A percentile compares a stretch with the other conserved stretches of the same genome.
phyloP scores from a whole-genome alignment of 1,140 invertebrate species.

The Bombus huntii region DNA sequence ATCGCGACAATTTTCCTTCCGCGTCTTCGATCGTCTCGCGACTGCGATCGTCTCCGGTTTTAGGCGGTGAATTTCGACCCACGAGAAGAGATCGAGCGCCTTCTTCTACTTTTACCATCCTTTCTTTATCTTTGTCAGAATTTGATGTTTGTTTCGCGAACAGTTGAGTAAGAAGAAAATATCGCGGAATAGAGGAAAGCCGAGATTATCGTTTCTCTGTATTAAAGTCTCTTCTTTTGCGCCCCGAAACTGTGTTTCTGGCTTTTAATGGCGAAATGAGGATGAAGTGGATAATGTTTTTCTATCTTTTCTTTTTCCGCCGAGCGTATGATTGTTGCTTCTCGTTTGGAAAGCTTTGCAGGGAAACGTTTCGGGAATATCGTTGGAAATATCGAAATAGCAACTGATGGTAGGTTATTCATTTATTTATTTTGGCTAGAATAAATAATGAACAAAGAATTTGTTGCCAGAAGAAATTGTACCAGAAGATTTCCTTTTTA shows the following conservation, averaged over 20 bases:
- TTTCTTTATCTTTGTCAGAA: background rate
- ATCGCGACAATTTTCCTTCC: background rate
- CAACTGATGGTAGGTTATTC: background rate
- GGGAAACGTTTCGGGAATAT: background rate
- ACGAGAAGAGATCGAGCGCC: too few relatives aligned
- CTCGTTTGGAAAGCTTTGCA: background rate
- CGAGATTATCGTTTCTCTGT: background rate
- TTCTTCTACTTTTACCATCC: background rate
- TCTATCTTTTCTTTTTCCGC: background rate
- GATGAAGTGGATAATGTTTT: background rate
- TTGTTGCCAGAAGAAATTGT: too few relatives aligned
- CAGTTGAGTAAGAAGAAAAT: background rate
- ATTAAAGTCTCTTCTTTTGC: background rate
- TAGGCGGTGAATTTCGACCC: background rate
- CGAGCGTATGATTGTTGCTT: background rate
- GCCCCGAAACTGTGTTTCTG: background rate
- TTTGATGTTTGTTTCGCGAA: background rate
- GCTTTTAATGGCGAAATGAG: background rate
- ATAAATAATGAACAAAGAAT: background rate
- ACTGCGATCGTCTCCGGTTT: background rate
- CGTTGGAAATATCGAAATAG: background rate
- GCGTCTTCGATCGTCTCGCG: background rate
- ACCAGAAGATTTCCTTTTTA: too few relatives aligned
- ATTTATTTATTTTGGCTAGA: background rate
- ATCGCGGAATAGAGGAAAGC: background rate